These are phyloP conservation scores for Galeopterus variegatus DNA, from an alignment of 2,113 vertebrate species.

Conservation along the genomic window DNA sequence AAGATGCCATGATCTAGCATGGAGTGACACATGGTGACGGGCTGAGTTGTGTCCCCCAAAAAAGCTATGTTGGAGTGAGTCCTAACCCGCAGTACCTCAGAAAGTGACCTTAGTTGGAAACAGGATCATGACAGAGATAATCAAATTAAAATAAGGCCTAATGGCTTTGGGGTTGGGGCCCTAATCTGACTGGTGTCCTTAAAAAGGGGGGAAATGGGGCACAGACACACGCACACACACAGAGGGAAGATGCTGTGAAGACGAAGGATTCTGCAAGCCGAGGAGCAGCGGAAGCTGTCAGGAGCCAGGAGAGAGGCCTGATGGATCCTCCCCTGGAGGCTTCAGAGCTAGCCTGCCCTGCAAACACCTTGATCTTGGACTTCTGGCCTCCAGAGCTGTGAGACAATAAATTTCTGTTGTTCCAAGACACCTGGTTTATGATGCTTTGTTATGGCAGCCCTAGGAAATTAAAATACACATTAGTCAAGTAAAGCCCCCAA, in stretches of 20 bases:
- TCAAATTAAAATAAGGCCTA: neutral
- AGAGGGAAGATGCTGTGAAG: fast-evolving
- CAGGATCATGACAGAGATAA: neutral
- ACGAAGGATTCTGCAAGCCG: neutral
- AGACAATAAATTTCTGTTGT: neutral
- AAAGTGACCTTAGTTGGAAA: constrained; percentile 11
- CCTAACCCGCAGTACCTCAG: neutral
- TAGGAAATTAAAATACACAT: neutral
- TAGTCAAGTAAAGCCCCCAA: neutral
- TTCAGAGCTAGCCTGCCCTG: neutral
- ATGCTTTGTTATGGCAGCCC: neutral
- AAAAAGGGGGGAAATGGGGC: neutral
- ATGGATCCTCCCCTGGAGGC: fast-evolving
- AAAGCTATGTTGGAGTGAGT: neutral
- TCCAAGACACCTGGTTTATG: neutral
- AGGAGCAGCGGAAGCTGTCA: neutral
- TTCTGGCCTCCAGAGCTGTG: neutral
- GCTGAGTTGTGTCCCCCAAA: neutral
- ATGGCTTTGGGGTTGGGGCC: neutral
- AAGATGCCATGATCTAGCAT: neutral
- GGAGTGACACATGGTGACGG: neutral
- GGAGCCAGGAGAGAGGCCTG: neutral
- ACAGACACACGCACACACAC: neutral
- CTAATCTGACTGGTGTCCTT: no score
- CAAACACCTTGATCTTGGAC: neutral